phyloP scores from a whole-genome alignment of 1,140 invertebrate species.

The Saccostrea cuccullata region DNA sequence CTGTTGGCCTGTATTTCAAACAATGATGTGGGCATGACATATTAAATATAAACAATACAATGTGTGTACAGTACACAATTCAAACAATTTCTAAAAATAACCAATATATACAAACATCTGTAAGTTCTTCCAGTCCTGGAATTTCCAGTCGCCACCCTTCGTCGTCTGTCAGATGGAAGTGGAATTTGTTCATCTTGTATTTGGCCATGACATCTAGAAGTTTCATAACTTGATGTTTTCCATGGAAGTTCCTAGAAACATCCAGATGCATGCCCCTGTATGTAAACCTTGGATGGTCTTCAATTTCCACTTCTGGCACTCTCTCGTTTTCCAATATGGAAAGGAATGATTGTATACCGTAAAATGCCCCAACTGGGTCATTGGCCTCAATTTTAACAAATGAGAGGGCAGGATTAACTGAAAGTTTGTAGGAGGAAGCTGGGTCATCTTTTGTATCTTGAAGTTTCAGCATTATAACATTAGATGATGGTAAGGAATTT shows the following conservation, averaged over 20 bases:
- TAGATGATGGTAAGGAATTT: not conserved
- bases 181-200: conserved; percentile 76
- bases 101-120: conserved; percentile 59
- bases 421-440: conserved; percentile 57
- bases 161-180: conserved; percentile 76
- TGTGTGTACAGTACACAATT: not conserved
- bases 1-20: no score
- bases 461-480: not conserved
- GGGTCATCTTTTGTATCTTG: not conserved
- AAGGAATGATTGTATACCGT: conserved; percentile 65
- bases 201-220: conserved; percentile 72
- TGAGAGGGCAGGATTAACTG: conserved; percentile 25
- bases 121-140: conserved; percentile 72
- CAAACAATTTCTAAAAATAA: not conserved
- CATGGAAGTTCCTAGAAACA: conserved; percentile 72
- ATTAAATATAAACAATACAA: not conserved
- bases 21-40: no score
- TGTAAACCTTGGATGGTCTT: conserved; percentile 63
- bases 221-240: conserved; percentile 66
- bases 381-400: conserved; percentile 51
- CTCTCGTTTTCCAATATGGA: conserved; percentile 49
- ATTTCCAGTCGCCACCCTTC: conserved; percentile 76
- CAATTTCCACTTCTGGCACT: conserved; percentile 50
- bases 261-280: conserved; percentile 75
- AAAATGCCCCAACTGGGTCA: conserved; percentile 62